A percentile compares a stretch with the other conserved stretches of the same genome.
These are phyloP conservation scores for Dinoponera quadriceps DNA, from an alignment of 1,140 invertebrate species.

Conservation along the genomic window DNA sequence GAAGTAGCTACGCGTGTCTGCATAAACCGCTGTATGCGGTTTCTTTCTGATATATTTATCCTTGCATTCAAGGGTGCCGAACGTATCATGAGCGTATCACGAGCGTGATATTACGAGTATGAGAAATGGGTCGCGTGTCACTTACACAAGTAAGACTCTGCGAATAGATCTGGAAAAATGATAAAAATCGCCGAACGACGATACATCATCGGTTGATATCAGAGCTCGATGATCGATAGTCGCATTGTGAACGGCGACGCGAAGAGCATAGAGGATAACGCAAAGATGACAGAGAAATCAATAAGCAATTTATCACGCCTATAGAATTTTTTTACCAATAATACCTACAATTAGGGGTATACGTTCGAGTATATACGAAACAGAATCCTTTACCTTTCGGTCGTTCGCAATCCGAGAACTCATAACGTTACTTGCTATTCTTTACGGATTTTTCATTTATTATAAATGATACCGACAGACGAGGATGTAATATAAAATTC, in stretches of 20 bases:
- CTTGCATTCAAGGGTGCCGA: constrained; percentile 26
- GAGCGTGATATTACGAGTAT: constrained; percentile 22
- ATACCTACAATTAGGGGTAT: not conserved
- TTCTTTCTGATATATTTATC: constrained; percentile 28
- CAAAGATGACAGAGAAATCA: constrained; percentile 53
- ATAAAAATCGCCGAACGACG: constrained; percentile 41
- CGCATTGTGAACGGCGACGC: not conserved
- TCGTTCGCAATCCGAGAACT: not conserved
- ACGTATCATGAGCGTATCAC: constrained; percentile 17
- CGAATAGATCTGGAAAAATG: constrained; percentile 17
- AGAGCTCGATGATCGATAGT: constrained; percentile 49
- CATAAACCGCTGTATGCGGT: constrained; percentile 6
- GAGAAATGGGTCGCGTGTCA: constrained; percentile 41
- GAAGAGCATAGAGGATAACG: not conserved
- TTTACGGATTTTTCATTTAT: not conserved
- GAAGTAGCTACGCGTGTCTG: not conserved
- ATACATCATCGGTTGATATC: constrained; percentile 46
- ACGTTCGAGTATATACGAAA: not conserved
- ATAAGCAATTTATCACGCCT: constrained; percentile 49
- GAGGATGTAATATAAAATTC: not conserved
- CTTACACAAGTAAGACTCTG: constrained; percentile 22
- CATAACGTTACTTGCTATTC: not conserved
- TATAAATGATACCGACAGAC: not conserved
- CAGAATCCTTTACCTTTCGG: not conserved
- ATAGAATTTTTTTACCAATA: not conserved